Evolutionary conservation across 2,797 vertebrate species (phyloP).

Genomic region (Pseudochirops cupreus): DNA sequence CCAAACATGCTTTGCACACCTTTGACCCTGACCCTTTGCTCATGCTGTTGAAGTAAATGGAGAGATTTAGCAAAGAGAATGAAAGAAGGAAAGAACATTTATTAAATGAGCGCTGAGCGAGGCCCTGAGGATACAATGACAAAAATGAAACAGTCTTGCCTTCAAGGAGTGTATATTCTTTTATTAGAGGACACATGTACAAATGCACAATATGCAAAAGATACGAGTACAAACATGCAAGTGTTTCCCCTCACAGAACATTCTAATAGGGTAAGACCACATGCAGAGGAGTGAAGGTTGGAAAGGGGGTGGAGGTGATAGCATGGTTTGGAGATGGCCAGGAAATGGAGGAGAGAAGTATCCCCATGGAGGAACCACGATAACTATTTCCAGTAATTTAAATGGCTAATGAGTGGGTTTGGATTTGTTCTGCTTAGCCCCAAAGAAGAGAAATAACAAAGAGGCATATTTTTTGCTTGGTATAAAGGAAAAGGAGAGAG

Average conservation of each 20-base stretch:
- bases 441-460: neutral
- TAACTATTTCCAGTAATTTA: neutral
- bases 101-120: neutral
- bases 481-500: neutral
- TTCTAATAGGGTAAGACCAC: neutral
- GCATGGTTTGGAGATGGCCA: neutral
- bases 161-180: neutral
- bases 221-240: neutral
- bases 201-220: neutral
- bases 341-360: neutral
- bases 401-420: neutral
- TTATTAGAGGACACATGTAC: neutral
- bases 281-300: neutral
- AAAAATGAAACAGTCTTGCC: neutral
- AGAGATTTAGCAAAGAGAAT: neutral
- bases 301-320: neutral
- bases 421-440: neutral
- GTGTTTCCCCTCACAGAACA: neutral
- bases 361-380: neutral
- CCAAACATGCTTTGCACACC: neutral
- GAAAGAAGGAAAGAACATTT: neutral
- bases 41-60: neutral
- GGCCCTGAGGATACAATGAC: neutral
- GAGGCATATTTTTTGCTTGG: neutral
- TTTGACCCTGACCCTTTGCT: neutral